A percentile compares a stretch with the other conserved stretches of the same genome.
Evolutionary conservation across 2,797 vertebrate species (phyloP).

Genomic region (Cirrhinus molitorella): DNA sequence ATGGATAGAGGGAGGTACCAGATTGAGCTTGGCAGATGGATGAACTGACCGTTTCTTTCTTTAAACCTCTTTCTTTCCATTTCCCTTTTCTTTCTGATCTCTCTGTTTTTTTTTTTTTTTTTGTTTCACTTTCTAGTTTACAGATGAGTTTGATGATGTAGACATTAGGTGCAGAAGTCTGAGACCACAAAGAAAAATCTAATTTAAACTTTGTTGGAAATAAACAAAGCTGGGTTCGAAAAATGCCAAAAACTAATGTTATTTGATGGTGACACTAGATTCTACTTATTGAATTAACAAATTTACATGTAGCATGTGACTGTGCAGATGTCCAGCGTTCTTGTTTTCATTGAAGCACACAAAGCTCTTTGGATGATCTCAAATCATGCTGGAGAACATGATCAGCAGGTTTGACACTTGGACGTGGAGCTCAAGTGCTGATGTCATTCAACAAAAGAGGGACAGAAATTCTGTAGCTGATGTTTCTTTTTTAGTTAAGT

Average conservation of each 20-base stretch:
- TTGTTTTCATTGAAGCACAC: too few species aligned
- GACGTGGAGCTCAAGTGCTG: not conserved
- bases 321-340: too few species aligned
- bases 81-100: slow-evolving; percentile 46
- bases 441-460: not conserved
- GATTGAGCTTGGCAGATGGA: slow-evolving; percentile 65
- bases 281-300: not conserved
- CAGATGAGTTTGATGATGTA: slow-evolving; percentile 19
- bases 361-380: too few species aligned
- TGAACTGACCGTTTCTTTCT: slow-evolving; percentile 53
- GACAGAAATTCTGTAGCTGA: not conserved
- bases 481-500: not conserved
- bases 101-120: slow-evolving; percentile 3
- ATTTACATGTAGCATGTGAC: not conserved
- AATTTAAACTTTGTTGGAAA: not conserved
- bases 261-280: not conserved
- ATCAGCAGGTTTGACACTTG: too few species aligned
- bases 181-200: not conserved
- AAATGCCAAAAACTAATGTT: not conserved
- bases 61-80: slow-evolving; percentile 16
- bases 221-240: not conserved
- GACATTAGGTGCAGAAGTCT: not conserved
- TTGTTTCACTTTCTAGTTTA: slow-evolving; percentile 62
- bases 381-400: too few species aligned
- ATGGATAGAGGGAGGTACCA: slow-evolving; percentile 62